Evolutionary conservation across 2,888 invertebrate species (phyloP), one percentile per base, ranked within the genome.

Genomic region (Hypercompe scribonia): DNA sequence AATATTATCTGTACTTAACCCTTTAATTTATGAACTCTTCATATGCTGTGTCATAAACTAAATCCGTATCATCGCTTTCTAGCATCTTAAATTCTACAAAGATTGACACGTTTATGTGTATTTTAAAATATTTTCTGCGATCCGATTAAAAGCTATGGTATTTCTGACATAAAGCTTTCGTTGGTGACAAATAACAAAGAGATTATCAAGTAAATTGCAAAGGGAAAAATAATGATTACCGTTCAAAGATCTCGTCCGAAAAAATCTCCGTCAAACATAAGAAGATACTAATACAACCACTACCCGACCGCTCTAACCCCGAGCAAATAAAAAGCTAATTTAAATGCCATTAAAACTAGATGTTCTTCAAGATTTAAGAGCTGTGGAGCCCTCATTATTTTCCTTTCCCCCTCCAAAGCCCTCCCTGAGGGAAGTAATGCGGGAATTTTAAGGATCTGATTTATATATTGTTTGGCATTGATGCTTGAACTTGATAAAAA

Each of bases 271-370:
- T 70, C 65, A 69, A 72, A 74, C 71, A 67, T 71, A 75, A 67
- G 71, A 28, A 46, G 66, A 68, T 71, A 68, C 68, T 64, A 67
- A 71, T 65, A 58, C 70, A 73, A 71, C 81, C 81, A 72, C 80
- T 71, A 75, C 71, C 34, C 67, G 58, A 74, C 73, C 70, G 65
- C 77, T 65, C 74, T 74, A 81, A 83, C 76, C 80, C 74, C 78
- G 87, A 88, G 91, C 93, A 94, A 94, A 94, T 95, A 95, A 94
- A 93, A 94, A 94, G 86, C 93, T 93, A 93, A 95, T 95, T 94
- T 94, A 95, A 94, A 95, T 95, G 91, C 93, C 94, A 95, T 95
- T 94, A 94, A 93, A 94, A 90, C 91, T 93, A 92, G 91, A 94
- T 91, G 90, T 90, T 90, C 81, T 87, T 87, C 85, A 88, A 90